Evolutionary conservation across 2,113 vertebrate species (phyloP).

Genomic region (Gulo gulo): DNA sequence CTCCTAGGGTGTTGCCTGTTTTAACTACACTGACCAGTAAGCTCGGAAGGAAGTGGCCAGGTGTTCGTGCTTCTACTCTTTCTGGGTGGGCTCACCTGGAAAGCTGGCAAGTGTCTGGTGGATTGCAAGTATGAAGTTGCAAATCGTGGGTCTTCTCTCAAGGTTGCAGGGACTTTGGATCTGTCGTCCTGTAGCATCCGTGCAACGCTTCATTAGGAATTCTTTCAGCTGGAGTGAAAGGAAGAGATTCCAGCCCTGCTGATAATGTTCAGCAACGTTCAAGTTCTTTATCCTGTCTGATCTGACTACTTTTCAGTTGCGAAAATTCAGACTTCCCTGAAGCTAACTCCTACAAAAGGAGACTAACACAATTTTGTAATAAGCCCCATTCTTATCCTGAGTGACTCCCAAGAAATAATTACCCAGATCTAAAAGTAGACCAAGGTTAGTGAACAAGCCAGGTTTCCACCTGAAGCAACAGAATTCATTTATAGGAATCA

Average conservation of each 20-base stretch:
- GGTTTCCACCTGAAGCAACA: constrained; percentile 2
- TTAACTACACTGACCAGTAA: not conserved
- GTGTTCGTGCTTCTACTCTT: not conserved
- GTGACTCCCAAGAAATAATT: not conserved
- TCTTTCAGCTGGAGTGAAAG: not conserved
- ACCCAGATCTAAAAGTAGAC: not conserved
- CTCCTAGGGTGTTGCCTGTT: not conserved
- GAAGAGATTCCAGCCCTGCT: not conserved
- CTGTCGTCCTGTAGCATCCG: not conserved
- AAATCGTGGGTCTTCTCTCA: not conserved
- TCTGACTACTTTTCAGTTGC: not conserved
- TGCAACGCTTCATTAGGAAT: not conserved
- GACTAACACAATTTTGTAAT: not conserved
- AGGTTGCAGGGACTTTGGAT: not conserved
- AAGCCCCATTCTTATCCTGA: not conserved
- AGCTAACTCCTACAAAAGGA: not conserved
- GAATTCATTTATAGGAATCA: constrained; percentile 50
- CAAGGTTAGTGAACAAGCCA: not conserved
- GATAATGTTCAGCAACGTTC: not conserved
- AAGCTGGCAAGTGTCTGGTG: not conserved
- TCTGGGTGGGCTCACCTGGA: not conserved
- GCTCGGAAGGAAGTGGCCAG: accelerated
- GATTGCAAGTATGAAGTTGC: not conserved
- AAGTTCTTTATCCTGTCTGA: constrained; percentile 2
- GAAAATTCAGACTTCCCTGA: not conserved